A percentile compares a stretch with the other conserved stretches of the same genome.
phyloP scores from a whole-genome alignment of 2,888 invertebrate species.

The Linyphia triangularis region DNA sequence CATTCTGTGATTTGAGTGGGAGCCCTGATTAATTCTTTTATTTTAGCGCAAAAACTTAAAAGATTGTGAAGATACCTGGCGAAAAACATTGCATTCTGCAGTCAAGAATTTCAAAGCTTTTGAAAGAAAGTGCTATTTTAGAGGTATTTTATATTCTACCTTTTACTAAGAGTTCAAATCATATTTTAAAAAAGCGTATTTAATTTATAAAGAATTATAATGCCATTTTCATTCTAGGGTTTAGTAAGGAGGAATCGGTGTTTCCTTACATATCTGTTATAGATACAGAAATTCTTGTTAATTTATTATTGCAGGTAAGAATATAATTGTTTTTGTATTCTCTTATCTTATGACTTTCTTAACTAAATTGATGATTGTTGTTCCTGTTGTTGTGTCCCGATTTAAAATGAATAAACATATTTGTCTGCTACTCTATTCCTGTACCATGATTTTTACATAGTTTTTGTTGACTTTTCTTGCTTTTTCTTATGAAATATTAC shows the following conservation, averaged over 20 bases:
- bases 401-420: too few species aligned
- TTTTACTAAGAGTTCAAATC: not conserved
- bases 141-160: not conserved
- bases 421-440: too few species aligned
- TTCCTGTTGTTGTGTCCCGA: too few species aligned
- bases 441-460: too few species aligned
- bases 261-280: constrained; percentile 86
- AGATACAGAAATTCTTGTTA: constrained; percentile 80
- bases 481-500: too few species aligned
- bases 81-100: constrained; percentile 1
- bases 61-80: constrained; percentile 54
- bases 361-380: too few species aligned
- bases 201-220: not conserved
- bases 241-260: constrained; percentile 69
- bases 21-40: not conserved
- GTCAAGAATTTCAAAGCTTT: constrained; percentile 38
- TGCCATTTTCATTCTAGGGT: not conserved
- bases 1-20: too few species aligned
- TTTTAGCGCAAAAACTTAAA: constrained; percentile 51
- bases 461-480: too few species aligned
- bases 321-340: constrained; percentile 76
- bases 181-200: not conserved
- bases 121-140: constrained; percentile 25
- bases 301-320: constrained; percentile 79
- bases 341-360: not conserved